These are phyloP conservation scores for Limnephilus rhombicus DNA, from an alignment of 2,888 invertebrate genomes.

Conservation along the genomic window DNA sequence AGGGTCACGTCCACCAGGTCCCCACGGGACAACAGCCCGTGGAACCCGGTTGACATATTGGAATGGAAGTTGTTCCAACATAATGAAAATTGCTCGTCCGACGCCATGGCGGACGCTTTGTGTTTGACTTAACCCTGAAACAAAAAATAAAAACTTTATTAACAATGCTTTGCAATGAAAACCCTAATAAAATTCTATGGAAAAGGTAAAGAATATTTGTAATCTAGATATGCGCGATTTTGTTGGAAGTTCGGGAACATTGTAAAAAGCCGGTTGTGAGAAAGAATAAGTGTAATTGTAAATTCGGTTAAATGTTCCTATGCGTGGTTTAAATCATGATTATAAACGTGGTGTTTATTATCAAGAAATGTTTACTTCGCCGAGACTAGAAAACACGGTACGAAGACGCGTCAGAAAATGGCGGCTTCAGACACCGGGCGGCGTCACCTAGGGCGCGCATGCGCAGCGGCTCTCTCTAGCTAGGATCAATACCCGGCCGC, in stretches of 20 bases:
- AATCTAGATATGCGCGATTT: neutral
- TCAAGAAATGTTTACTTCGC: neutral
- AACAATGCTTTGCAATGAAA: too few species aligned
- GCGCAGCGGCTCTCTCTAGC: neutral
- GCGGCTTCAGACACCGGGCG: neutral
- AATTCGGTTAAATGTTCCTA: neutral
- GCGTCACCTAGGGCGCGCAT: constrained; percentile 11
- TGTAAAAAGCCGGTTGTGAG: neutral
- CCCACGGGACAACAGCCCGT: constrained; percentile 83
- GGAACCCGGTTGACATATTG: constrained; percentile 85
- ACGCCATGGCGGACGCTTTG: constrained; percentile 79
- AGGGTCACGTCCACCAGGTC: constrained; percentile 84
- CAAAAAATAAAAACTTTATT: neutral
- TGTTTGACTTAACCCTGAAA: constrained; percentile 48
- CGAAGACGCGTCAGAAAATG: constrained; percentile 5
- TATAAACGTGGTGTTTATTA: neutral
- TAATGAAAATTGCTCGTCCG: constrained; percentile 85
- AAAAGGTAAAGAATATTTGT: too few species aligned
- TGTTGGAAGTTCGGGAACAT: neutral
- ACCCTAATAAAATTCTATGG: too few species aligned
- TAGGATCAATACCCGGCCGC: neutral
- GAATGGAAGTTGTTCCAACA: constrained; percentile 88
- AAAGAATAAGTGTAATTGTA: neutral
- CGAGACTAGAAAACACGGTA: neutral
- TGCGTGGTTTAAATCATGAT: neutral